A percentile compares a stretch with the other conserved stretches of the same genome.
phyloP scores from a whole-genome alignment of 2,113 vertebrate genomes.

The Myocastor coypus region DNA sequence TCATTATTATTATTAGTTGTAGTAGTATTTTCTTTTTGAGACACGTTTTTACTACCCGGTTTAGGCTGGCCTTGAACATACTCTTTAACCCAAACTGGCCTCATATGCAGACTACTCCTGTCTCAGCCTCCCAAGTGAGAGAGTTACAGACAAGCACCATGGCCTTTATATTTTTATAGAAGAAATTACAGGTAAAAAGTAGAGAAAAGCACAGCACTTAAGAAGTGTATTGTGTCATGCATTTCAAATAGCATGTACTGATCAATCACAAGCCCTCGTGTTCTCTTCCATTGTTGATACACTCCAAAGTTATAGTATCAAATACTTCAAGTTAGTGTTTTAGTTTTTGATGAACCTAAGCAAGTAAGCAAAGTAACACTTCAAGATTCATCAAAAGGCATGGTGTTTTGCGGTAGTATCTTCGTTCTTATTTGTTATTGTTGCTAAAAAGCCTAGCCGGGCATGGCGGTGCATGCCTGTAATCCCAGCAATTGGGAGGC shows the following conservation, averaged over 20 bases:
- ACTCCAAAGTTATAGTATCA: neutral
- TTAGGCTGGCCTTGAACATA: too few relatives aligned
- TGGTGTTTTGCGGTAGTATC: neutral
- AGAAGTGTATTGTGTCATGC: neutral
- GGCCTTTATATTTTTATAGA: slow-evolving; percentile 14
- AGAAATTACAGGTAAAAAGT: neutral
- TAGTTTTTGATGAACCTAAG: neutral
- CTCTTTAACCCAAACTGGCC: too few relatives aligned
- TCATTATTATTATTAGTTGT: too few relatives aligned
- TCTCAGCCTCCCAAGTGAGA: too few relatives aligned
- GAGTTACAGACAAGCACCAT: too few relatives aligned
- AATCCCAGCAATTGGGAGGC: too few relatives aligned
- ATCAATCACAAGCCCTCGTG: neutral
- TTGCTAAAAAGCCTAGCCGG: slow-evolving; percentile 2
- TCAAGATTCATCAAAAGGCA: neutral
- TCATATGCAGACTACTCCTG: too few relatives aligned
- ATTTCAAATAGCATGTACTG: neutral
- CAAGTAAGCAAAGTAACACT: neutral
- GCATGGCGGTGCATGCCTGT: too few relatives aligned
- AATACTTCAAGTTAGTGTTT: neutral
- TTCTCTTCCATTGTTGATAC: neutral
- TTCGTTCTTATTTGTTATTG: neutral
- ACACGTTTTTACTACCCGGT: too few relatives aligned
- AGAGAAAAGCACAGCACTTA: neutral
- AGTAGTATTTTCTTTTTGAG: too few relatives aligned